Evolutionary conservation across 2,113 vertebrate species (phyloP).

Genomic region (Bambusicola thoracicus): DNA sequence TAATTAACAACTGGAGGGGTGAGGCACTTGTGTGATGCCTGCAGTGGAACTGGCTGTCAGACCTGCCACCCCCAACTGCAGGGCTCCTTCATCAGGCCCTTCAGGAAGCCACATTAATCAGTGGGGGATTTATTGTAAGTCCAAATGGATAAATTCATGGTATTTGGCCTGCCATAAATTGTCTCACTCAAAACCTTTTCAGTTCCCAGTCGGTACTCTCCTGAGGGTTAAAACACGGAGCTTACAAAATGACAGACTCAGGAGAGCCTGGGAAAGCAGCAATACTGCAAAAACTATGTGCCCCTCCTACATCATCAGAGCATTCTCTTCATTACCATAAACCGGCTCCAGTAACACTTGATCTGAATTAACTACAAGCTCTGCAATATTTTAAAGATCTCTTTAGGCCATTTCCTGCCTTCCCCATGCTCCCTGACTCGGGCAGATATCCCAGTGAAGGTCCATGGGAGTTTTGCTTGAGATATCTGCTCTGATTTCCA

Average conservation of each 20-base stretch:
- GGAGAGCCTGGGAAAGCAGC: constrained; percentile 38
- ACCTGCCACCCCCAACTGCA: not conserved
- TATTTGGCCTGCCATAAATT: constrained; percentile 36
- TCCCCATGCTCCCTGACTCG: not conserved
- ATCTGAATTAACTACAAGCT: constrained; percentile 51
- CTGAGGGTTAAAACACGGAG: constrained; percentile 35
- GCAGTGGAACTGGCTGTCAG: not conserved
- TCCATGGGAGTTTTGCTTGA: constrained; percentile 20
- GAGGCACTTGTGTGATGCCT: not conserved
- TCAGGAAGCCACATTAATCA: constrained; percentile 18
- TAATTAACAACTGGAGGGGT: not conserved
- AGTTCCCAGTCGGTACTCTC: not conserved
- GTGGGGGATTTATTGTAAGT: not conserved
- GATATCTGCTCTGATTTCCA: constrained; percentile 31
- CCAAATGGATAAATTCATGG: not conserved
- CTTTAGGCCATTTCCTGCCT: constrained; percentile 40
- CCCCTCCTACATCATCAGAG: constrained; percentile 38
- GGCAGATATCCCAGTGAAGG: constrained; percentile 54
- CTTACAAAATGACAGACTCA: constrained; percentile 1
- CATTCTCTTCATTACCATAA: constrained; percentile 52
- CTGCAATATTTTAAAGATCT: constrained; percentile 46
- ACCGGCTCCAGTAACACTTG: constrained; percentile 31
- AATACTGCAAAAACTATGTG: constrained; percentile 14
- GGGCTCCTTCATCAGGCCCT: not conserved
- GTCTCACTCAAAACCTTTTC: constrained; percentile 7